Conservation (phyloP, 1,140 invertebrate species). For the Reticulitermes speratus region DNA sequence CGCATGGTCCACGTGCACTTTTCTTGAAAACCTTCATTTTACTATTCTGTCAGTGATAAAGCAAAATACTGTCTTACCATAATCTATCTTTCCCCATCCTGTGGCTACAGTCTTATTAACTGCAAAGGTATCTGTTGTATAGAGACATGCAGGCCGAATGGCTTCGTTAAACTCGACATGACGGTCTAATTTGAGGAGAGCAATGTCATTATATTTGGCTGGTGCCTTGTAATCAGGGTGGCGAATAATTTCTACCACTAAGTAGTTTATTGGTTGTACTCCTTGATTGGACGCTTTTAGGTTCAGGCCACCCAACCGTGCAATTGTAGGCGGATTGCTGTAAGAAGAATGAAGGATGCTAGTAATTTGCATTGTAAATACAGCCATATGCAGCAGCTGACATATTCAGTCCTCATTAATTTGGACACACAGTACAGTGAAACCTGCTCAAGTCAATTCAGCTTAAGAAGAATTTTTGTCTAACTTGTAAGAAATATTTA, state of each 20-base stretch:
- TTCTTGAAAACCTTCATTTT: no score
- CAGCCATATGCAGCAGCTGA: no score
- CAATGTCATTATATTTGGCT: conserved; percentile 33
- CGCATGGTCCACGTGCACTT: no score
- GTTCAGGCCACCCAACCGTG: conserved; percentile 47
- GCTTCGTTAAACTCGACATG: conserved; percentile 36
- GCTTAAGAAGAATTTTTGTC: no score
- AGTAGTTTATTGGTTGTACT: conserved; percentile 42
- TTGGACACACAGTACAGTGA: neutral
- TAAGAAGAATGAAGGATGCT: no score
- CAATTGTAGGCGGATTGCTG: conserved; percentile 45
- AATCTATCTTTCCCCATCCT: conserved; percentile 5
- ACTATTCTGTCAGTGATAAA: no score
- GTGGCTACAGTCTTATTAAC: conserved; percentile 35
- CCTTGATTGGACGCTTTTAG: conserved; percentile 45
- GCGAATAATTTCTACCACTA: conserved; percentile 41
- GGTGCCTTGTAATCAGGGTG: conserved; percentile 33
- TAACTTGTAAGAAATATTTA: no score
- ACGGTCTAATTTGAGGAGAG: conserved; percentile 38
- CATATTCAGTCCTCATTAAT: neutral
- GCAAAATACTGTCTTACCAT: neutral
- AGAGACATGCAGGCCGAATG: conserved; percentile 42
- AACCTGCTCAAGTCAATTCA: neutral
- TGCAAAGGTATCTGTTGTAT: conserved; percentile 35
- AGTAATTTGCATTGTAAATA: no score